Evolutionary conservation across 1,140 invertebrate genomes (phyloP), one percentile per base, ranked within the genome.

Genomic region (Coenobita brevimanus): DNA sequence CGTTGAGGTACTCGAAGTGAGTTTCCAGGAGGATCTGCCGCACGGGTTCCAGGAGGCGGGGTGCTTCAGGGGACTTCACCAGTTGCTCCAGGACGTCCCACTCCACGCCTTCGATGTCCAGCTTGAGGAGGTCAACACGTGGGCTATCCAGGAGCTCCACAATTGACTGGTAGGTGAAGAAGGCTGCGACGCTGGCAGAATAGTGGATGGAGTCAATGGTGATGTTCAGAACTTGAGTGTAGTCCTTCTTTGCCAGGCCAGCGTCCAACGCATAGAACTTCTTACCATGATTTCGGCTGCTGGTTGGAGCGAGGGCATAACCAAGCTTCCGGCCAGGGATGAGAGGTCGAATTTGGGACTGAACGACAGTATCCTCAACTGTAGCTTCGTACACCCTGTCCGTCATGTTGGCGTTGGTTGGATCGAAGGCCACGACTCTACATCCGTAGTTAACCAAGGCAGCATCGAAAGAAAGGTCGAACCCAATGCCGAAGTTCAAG

Each of bases 401-500:
- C 3, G 84, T 87, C 15, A 87, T 69, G 84, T 87, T 87, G 41
- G n/a, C 17, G 41, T 87, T 87, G 41, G 84, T 87, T 21, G 84
- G 84, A 17, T 87, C 84, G 17, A 87, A n/a, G 21, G 84, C 84
- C 2, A 76, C 41, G 36, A 87, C 84, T 0, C 43, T 57, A 38
- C 84, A 87, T 21, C 84, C 84, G 30, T 87, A 87, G 21, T 79
- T 79, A 13, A 67, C 75, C 43, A 87, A 30, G 15, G 62, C 76
- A 41, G 46, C 43, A 17, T 87, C 84, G 30, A 87, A 87, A 21
- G 38, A 46, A n/a, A 80, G 43, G 21, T 87, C 84, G 17, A 80
- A 87, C 13, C 84, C 84, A 4, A 87, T 87, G 84, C 84, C 84
- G 62, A 87, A 78, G 60, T 69, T 87, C 57, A 87, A 30, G 3